Conservation (phyloP, 2,797 vertebrate species). For the Galaxias olidus region DNA sequence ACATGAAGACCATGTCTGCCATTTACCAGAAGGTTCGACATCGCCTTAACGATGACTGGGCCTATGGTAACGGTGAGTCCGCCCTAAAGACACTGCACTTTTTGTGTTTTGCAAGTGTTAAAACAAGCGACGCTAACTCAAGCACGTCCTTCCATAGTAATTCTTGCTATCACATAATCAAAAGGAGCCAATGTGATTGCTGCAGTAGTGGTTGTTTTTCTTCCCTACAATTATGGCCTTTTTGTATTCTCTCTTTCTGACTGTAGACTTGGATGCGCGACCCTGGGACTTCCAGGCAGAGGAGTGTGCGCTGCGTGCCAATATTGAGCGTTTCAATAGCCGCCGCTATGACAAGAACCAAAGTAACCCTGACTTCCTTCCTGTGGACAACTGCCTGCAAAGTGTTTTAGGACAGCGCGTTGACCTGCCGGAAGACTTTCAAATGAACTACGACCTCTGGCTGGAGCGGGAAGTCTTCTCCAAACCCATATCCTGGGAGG, state of each 20-base stretch:
- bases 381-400: slow-evolving; percentile 96
- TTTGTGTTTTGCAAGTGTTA: too few species aligned
- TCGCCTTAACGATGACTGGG: slow-evolving; percentile 96
- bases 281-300: slow-evolving; percentile 98
- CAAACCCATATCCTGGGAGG: slow-evolving; percentile 97
- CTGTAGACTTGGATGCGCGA: slow-evolving; percentile 89
- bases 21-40: slow-evolving; percentile 98
- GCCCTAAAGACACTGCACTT: too few species aligned
- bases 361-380: slow-evolving; percentile 84
- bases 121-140: too few species aligned
- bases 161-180: too few species aligned
- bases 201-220: too few species aligned
- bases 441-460: slow-evolving; percentile 95
- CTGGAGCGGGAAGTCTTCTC: slow-evolving; percentile 95
- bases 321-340: slow-evolving; percentile 93
- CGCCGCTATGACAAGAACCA: slow-evolving; percentile 87
- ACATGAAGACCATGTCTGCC: slow-evolving; percentile 99
- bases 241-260: not conserved
- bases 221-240: too few species aligned
- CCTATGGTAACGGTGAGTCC: slow-evolving; percentile 88
- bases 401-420: slow-evolving; percentile 91
- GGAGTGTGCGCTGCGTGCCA: slow-evolving; percentile 91
- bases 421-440: slow-evolving; percentile 91
- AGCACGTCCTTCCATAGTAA: too few species aligned
- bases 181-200: too few species aligned